Evolutionary conservation across 2,888 invertebrate genomes (phyloP).

Genomic region (Agonopterix alstromeriana): DNA sequence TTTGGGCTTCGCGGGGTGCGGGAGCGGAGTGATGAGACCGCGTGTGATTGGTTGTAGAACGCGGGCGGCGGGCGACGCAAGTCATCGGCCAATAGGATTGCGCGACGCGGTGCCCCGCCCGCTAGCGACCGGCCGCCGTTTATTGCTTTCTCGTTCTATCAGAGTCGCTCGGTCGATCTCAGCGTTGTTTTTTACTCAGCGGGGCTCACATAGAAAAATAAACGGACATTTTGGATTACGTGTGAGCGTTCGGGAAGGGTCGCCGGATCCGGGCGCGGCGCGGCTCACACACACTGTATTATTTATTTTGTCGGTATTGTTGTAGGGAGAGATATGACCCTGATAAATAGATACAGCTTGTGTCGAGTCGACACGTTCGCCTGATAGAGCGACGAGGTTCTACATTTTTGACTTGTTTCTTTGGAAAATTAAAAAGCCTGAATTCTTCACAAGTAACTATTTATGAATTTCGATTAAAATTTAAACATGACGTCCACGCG

Average conservation of each 20-base stretch:
- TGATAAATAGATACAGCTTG: slow-evolving; percentile 68
- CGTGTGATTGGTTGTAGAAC: slow-evolving; percentile 40
- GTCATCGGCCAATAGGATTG: slow-evolving; percentile 44
- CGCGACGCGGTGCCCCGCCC: slow-evolving; percentile 55
- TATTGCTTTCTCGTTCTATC: slow-evolving; percentile 47
- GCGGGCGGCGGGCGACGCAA: slow-evolving; percentile 58
- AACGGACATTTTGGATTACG: slow-evolving; percentile 75
- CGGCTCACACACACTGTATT: slow-evolving; percentile 30
- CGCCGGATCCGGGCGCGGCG: slow-evolving; percentile 60
- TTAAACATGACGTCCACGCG: too few relatives aligned
- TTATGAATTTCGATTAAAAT: too few relatives aligned
- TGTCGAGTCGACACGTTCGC: slow-evolving; percentile 27
- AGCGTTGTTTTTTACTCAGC: slow-evolving; percentile 58
- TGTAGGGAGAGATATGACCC: slow-evolving; percentile 60
- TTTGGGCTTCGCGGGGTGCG: slow-evolving; percentile 57
- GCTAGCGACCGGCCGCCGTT: slow-evolving; percentile 30
- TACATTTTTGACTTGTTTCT: too few relatives aligned
- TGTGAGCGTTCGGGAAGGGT: slow-evolving; percentile 48
- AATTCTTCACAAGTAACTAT: too few relatives aligned
- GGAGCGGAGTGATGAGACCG: slow-evolving; percentile 39
- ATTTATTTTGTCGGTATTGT: slow-evolving; percentile 62
- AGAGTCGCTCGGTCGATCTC: slow-evolving; percentile 47
- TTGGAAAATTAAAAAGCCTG: too few relatives aligned
- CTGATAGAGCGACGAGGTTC: slow-evolving; percentile 6
- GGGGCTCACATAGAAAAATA: slow-evolving; percentile 60